A percentile compares a stretch with the other conserved stretches of the same genome.
Evolutionary conservation across 2,113 vertebrate species (phyloP).

Genomic region (Mesocricetus auratus): DNA sequence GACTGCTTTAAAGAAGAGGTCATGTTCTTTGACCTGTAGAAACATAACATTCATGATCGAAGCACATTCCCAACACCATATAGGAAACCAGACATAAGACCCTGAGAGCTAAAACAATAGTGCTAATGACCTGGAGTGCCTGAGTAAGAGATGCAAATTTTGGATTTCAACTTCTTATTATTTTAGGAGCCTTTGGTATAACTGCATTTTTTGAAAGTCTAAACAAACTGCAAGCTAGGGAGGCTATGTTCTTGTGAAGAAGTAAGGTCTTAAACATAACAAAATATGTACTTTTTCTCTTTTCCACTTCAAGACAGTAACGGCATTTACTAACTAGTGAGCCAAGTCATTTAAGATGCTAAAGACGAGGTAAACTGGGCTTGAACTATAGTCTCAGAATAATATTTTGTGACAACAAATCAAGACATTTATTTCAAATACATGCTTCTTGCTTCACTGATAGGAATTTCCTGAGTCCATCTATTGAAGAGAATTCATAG

Average conservation of each 20-base stretch:
- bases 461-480: not conserved
- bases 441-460: not conserved
- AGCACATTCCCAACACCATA: not conserved
- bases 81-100: conserved; percentile 31
- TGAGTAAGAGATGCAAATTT: not conserved
- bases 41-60: conserved; percentile 56
- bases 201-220: not conserved
- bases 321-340: not conserved
- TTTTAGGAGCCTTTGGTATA: not conserved
- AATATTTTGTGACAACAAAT: conserved; percentile 1
- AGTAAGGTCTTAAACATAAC: not conserved
- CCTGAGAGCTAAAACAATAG: not conserved
- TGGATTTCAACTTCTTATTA: not conserved
- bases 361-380: not conserved
- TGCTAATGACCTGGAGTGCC: not conserved
- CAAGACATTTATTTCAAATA: conserved; percentile 58
- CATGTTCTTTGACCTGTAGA: conserved; percentile 91
- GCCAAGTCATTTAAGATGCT: not conserved
- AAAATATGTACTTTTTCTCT: conserved; percentile 38
- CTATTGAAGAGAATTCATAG: conserved; percentile 28
- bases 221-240: not conserved
- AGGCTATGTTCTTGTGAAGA: not conserved
- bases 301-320: conserved; percentile 29
- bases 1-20: conserved; percentile 96
- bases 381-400: not conserved